phyloP scores from a whole-genome alignment of 1,140 invertebrate species.

The Meloidogyne chitwoodi region DNA sequence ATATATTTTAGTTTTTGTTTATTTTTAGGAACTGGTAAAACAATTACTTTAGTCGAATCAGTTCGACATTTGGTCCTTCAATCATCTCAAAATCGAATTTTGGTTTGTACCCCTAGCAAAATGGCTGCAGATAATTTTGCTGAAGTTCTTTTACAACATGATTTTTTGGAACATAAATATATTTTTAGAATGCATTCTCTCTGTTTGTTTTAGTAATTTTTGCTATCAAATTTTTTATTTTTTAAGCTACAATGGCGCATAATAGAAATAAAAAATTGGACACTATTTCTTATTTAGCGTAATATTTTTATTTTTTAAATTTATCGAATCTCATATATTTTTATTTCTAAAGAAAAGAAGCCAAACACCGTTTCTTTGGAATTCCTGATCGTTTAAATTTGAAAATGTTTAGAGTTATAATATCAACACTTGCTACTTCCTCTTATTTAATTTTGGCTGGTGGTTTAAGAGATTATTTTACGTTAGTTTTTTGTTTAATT shows the following conservation, averaged over 20 bases:
- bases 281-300: constrained; percentile 30
- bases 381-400: constrained; percentile 27
- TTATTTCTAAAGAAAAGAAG: constrained; percentile 29
- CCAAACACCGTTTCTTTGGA: constrained; percentile 29
- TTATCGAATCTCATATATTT: too few relatives aligned
- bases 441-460: constrained; percentile 28
- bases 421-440: constrained; percentile 32
- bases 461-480: constrained; percentile 36
- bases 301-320: constrained; percentile 6
- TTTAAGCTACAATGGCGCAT: constrained; percentile 25
- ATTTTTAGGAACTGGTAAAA: constrained; percentile 30
- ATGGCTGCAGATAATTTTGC: constrained; percentile 38
- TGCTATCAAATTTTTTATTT: neutral
- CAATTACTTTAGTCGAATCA: constrained; percentile 28
- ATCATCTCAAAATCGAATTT: constrained; percentile 16
- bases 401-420: constrained; percentile 40
- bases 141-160: constrained; percentile 18
- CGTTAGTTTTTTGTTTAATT: constrained; percentile 27
- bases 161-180: constrained; percentile 30
- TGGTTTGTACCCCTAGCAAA: constrained; percentile 34
- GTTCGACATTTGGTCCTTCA: constrained; percentile 27
- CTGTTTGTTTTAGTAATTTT: neutral
- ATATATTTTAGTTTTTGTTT: neutral
- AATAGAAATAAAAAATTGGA: constrained; percentile 30
- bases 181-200: constrained; percentile 37